Conservation (phyloP, 2,797 vertebrate genomes). For the Rhinatrema bivittatum region DNA sequence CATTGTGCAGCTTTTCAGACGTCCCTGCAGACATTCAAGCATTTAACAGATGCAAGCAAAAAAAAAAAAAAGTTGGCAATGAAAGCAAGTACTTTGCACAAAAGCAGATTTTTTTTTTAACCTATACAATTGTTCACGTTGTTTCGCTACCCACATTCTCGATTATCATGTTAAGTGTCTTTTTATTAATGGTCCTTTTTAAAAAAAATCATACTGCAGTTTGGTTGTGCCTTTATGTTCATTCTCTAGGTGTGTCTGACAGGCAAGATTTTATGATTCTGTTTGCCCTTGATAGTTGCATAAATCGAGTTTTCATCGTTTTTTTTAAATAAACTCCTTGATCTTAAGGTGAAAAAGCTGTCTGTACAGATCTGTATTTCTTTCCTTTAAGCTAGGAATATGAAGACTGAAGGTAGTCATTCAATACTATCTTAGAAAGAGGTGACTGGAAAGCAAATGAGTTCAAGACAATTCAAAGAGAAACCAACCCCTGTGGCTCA, state of each 20-base stretch:
- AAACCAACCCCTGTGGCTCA: too few species aligned
- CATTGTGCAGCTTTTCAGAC: slow-evolving; percentile 55
- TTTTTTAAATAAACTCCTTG: neutral
- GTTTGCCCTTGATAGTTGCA: too few species aligned
- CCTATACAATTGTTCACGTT: too few species aligned
- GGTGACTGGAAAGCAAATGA: neutral
- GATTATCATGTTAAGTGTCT: too few species aligned
- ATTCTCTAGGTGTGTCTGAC: too few species aligned
- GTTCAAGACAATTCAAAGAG: neutral
- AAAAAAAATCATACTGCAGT: too few species aligned
- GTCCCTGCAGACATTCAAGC: slow-evolving; percentile 48
- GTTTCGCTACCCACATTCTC: too few species aligned
- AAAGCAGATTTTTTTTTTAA: too few species aligned
- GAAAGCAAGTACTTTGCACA: neutral
- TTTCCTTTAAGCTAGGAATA: slow-evolving; percentile 3
- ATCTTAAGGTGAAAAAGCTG: neutral
- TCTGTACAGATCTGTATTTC: neutral
- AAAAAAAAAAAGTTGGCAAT: slow-evolving; percentile 17
- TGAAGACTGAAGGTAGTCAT: slow-evolving; percentile 4
- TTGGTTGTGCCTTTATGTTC: too few species aligned
- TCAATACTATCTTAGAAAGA: neutral
- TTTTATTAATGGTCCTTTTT: too few species aligned
- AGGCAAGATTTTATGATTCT: too few species aligned
- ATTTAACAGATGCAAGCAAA: slow-evolving; percentile 45
- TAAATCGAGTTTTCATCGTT: neutral